Base-by-base conservation (phyloP, 2,113 vertebrate genomes). In the Harpagus bidentatus region DNA sequence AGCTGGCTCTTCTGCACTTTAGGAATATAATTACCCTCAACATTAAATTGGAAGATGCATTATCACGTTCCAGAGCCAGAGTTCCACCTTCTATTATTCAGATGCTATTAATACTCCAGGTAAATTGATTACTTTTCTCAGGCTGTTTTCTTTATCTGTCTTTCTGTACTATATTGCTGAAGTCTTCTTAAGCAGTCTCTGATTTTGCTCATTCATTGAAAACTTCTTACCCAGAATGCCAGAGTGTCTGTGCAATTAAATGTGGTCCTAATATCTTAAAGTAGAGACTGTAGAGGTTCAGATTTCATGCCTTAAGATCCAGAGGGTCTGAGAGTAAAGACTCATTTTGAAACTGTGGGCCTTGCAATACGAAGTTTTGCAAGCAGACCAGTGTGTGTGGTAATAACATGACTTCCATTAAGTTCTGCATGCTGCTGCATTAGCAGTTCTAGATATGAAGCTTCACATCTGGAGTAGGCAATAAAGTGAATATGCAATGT, bases 101-200 rank as follows among this genome's bases (percentile, higher is more conserved):
- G 97, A 99, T 99, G 99, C 98, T 99, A 95, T 98, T 99, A 80
- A 98, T 99, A 88, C 98, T 99, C 28, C 99, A 99, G 99, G 99
- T 99, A 97, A 89, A 65, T 48, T 32, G 10, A 77, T 71, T 66
- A 13, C 53, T 94, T 95, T 82, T 59, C 70, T 82, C 62, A 73
- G 32, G 17, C 29, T 53, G 18, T 79, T 76, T 55, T 47, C 55
- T 53, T 86, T 65, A 32, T 72, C 21, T 76, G 11, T 88, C 29
- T 48, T 76, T 52, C 19, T 90, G 28, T 48, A 18, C 38, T 61
- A 22, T 20, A 2, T 78, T 88, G 52, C 56, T 69, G 38, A 61
- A 88, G 11, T 74, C 38, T 53, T 62, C 65, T 53, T 77, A 70
- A 80, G n/a, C 34, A 40, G 16, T 28, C 21, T 58, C 40, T 81